Base-by-base conservation (phyloP, 2,888 invertebrate species). In the Notodonta dromedarius region DNA sequence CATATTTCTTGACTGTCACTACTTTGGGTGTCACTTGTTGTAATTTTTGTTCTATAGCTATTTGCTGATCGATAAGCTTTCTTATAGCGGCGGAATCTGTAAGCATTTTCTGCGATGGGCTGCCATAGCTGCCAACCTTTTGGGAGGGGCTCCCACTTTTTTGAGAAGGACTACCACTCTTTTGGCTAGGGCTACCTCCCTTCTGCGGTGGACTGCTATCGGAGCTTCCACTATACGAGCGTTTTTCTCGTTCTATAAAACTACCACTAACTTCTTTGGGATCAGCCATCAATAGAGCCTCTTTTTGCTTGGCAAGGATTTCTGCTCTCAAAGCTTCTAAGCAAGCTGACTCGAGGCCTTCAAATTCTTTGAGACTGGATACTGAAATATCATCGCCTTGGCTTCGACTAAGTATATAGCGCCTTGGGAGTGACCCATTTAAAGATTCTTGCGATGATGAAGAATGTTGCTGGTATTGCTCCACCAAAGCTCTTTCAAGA, bases 291-390 rank as follows among this genome's bases (percentile, higher is more conserved):
- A 98, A 87, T 59, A 97, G 84, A 24, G 97, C 97, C 77, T 98
- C 98, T 84, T 98, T 98, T 87, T 97, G 97, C 77, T 97, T 96
- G 0, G 97, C 98, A 66, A 96, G 95, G 55, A 96, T 94, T 91
- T 98, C 98, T 58, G 97, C 96, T 74, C 96, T 95, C 68, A 97
- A 96, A 0, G 97, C 97, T 84, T 97, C 97, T 55, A 97, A 94
- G 77, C 98, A 97, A 32, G 98, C 98, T 66, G 96, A 96, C 90
- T 99, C 98, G 2, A 98, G 87, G 0, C 97, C 97, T 93, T 99
- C 98, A 85, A 98, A 98, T 85, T 99, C 98, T 85, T 97, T 97
- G 32, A 98, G 90, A 52, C 98, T 98, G 8, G 97, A 97, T 40
- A 97, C 90, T 3, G 98, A 98, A 54, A 98, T 94, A 81, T 98